phyloP scores from a whole-genome alignment of 2,888 invertebrate genomes.

The Drosophila monieri region DNA sequence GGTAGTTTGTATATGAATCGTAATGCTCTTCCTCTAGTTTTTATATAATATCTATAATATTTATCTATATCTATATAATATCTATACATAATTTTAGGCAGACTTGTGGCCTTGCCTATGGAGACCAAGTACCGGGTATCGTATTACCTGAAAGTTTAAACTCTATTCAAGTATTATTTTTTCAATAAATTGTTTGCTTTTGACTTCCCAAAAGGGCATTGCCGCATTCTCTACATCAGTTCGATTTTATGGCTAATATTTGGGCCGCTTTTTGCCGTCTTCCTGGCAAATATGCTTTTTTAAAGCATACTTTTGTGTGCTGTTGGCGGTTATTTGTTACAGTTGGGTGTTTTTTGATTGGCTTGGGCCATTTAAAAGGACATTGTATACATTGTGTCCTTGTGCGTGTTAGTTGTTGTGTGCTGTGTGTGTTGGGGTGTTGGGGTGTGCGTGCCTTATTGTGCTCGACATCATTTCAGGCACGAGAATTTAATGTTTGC shows the following conservation, averaged over 20 bases:
- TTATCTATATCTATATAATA: too few species aligned
- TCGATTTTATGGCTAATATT: conserved; percentile 29
- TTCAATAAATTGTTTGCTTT: too few species aligned
- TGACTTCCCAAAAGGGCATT: too few species aligned
- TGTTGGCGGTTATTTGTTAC: conserved; percentile 31
- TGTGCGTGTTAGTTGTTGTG: conserved; percentile 19
- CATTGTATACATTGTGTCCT: conserved; percentile 37
- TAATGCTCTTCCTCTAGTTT: too few species aligned
- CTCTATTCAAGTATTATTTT: too few species aligned
- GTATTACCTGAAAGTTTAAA: too few species aligned
- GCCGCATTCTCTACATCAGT: not conserved
- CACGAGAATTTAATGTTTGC: conserved; percentile 66
- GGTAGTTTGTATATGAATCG: too few species aligned
- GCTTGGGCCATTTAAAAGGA: conserved; percentile 56
- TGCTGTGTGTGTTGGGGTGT: conserved; percentile 25
- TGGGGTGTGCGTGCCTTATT: conserved; percentile 21
- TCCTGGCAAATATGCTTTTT: conserved; percentile 30
- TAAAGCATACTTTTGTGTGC: conserved; percentile 28
- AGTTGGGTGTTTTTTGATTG: conserved; percentile 65
- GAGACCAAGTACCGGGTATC: too few species aligned
- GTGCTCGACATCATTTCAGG: conserved; percentile 10
- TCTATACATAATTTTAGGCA: too few species aligned
- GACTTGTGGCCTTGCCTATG: too few species aligned
- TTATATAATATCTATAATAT: too few species aligned
- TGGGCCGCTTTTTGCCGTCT: not conserved